Base-by-base conservation (phyloP, 23 tunicate species). In the Phallusia fumigata region DNA sequence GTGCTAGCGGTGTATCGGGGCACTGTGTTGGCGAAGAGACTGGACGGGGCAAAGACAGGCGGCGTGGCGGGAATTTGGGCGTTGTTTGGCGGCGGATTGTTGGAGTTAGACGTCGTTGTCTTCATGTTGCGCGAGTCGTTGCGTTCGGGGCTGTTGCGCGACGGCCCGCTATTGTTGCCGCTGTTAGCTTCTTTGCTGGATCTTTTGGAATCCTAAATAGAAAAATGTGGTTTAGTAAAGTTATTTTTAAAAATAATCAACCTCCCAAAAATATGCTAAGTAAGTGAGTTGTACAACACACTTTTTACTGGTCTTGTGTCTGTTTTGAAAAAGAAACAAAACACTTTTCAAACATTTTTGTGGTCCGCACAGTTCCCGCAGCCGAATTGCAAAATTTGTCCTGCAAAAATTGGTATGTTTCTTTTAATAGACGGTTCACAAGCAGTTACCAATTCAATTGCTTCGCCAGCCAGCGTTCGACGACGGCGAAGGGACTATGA, bases 21-120 rank as follows among this genome's bases (percentile, higher is more conserved):
- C 24, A 65, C 33, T 26, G 75, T n/a, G 11, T 53, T 65, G 13
- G 84, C 84, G 74, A 80, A 86, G 45, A 64, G 30, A 35, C 80
- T 80, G 24, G 90, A 86, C 24, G 90, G 84, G 30, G 90, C 90
- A 75, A 86, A 86, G 32, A 86, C 84, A 26, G 58, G 84, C 30
- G 84, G 84, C 31, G 88, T 36, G 64, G 78, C 78, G 26, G 88
- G 69, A 24, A 58, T 58, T 13, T 58, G 69, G 28, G 69, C 69
- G 28, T 16, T 24, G 28, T 58, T 58, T 58, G 26, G 69, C 69
- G 69, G 69, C 5, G 69, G 69, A 58, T 21, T 58, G 69, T 58
- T 58, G 26, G 28, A 11, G 69, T 24, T 24, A 6, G 69, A 58
- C 69, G 69, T 21, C 28, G 69, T 6, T 58, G 26, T 58, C 13